phyloP scores from a whole-genome alignment of 2,888 invertebrate species.

The Dascillus cervinus region DNA sequence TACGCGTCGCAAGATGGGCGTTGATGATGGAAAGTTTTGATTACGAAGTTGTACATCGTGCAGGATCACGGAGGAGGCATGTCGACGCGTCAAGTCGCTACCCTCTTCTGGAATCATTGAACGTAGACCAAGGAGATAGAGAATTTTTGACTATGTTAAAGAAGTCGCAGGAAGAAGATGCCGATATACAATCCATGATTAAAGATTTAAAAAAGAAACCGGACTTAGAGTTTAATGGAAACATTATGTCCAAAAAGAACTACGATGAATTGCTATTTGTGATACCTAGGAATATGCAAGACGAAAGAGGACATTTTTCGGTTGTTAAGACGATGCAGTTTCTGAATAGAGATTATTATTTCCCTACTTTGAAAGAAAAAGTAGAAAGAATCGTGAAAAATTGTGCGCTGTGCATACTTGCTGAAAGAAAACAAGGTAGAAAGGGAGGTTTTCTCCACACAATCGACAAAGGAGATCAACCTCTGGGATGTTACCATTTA shows the following conservation, averaged over 20 bases:
- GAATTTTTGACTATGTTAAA: conserved; percentile 4
- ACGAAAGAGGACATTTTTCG: conserved; percentile 17
- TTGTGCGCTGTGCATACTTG: conserved; percentile 25
- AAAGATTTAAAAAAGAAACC: conserved; percentile 10
- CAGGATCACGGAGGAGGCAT: conserved; percentile 24
- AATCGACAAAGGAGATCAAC: conserved; percentile 25
- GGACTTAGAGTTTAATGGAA: conserved; percentile 17
- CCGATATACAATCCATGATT: conserved; percentile 18
- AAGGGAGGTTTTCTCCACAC: conserved; percentile 25
- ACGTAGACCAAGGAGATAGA: too few species aligned
- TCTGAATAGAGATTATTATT: conserved; percentile 14
- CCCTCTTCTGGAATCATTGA: neutral
- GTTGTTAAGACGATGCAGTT: conserved; percentile 17
- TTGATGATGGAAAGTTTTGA: conserved; percentile 24
- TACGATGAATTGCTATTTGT: conserved; percentile 13
- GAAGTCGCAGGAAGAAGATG: conserved; percentile 19
- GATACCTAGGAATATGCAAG: conserved; percentile 15
- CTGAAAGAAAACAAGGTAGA: conserved; percentile 24
- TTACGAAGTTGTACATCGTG: conserved; percentile 25
- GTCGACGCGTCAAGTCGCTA: conserved; percentile 16
- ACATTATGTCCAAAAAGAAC: conserved; percentile 22
- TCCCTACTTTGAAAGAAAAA: conserved; percentile 18
- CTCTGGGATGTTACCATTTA: conserved; percentile 27
- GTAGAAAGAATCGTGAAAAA: conserved; percentile 12
- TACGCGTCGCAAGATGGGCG: conserved; percentile 10